Conservation (phyloP, 2,797 vertebrate species). For the Anomalospiza imberbis region DNA sequence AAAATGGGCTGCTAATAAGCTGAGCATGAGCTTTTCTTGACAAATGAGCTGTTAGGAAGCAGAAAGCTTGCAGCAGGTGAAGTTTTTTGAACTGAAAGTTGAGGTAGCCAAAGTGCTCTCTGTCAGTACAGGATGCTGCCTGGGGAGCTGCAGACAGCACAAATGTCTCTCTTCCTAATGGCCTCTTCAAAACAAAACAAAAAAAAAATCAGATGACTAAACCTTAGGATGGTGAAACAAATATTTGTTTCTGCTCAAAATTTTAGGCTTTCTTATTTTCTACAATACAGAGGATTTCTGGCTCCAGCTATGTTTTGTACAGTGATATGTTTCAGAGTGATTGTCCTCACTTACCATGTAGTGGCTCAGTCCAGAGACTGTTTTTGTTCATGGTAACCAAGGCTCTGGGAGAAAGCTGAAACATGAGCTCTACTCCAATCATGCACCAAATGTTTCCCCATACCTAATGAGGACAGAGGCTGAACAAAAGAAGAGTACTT, state of each 20-base stretch:
- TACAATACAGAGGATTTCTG: neutral
- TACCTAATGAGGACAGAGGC: neutral
- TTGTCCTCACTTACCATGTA: neutral
- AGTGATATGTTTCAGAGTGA: neutral
- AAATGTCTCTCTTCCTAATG: neutral
- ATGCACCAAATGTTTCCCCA: neutral
- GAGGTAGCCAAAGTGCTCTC: neutral
- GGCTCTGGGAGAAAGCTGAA: neutral
- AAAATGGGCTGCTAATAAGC: constrained; percentile 59
- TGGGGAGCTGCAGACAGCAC: neutral
- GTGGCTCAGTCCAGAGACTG: neutral
- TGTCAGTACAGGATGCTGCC: neutral
- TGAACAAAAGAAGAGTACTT: neutral
- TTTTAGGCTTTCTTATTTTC: neutral
- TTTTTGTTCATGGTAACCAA: neutral
- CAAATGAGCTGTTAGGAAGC: constrained; percentile 42
- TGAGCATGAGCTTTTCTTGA: constrained; percentile 50
- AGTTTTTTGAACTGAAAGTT: neutral
- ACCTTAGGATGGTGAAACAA: neutral
- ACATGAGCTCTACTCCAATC: neutral
- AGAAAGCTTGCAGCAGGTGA: constrained; percentile 17
- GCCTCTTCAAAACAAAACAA: neutral
- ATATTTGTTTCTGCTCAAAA: neutral
- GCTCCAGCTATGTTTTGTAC: neutral
- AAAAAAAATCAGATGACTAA: neutral